These are phyloP conservation scores for Zaprionus bogoriensis DNA, from an alignment of 2,888 invertebrate genomes.

Conservation along the genomic window DNA sequence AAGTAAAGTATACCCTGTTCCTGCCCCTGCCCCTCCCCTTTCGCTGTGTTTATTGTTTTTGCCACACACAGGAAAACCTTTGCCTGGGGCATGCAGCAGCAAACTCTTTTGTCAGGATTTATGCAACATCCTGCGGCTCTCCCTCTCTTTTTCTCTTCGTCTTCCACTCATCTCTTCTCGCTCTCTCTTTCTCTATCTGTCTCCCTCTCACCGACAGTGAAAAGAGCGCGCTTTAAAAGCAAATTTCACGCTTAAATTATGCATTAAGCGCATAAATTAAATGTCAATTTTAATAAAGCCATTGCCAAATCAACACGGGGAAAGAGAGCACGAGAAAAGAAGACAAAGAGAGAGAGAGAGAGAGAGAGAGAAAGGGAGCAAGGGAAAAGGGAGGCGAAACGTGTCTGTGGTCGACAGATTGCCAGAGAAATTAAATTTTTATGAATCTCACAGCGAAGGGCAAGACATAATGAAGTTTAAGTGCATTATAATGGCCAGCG, in stretches of 20 bases:
- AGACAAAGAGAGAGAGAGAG: neutral
- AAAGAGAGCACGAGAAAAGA: too few species aligned
- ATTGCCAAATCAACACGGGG: slow-evolving; percentile 43
- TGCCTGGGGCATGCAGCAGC: slow-evolving; percentile 45
- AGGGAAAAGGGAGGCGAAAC: slow-evolving; percentile 1
- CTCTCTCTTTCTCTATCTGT: neutral
- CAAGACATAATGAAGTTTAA: slow-evolving; percentile 60
- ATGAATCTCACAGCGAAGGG: slow-evolving; percentile 38
- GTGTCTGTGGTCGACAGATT: slow-evolving; percentile 45
- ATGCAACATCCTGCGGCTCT: slow-evolving; percentile 29
- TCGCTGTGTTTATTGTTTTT: slow-evolving; percentile 48
- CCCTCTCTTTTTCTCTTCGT: neutral
- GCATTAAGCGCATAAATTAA: slow-evolving; percentile 57
- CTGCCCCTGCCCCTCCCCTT: neutral
- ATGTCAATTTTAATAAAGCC: slow-evolving; percentile 67
- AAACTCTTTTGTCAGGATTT: slow-evolving; percentile 54
- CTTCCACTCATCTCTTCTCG: neutral
- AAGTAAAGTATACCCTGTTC: slow-evolving; percentile 5
- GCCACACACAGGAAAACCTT: slow-evolving; percentile 52
- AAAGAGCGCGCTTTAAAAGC: neutral
- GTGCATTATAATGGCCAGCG: slow-evolving; percentile 55
- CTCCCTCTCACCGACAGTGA: too few species aligned
- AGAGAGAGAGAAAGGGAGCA: neutral
- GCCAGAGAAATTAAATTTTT: slow-evolving; percentile 62
- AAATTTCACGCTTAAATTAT: slow-evolving; percentile 45